These are phyloP conservation scores for Dyspetes luteomarginatus DNA, from an alignment of 2,888 invertebrate species.

Conservation along the genomic window DNA sequence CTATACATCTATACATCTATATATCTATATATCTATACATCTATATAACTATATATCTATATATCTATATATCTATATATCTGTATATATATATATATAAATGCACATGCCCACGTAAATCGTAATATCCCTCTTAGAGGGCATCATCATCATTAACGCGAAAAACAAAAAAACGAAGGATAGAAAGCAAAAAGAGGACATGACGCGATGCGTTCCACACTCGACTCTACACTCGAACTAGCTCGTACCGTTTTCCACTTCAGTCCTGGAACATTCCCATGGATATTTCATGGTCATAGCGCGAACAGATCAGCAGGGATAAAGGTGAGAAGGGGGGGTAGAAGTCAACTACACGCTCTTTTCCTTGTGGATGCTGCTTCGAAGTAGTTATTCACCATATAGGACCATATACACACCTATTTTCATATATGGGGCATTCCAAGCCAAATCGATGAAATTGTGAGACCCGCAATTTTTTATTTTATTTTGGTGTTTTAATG, in stretches of 20 bases:
- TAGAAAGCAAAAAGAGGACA: constrained; percentile 29
- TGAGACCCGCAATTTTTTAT: too few species aligned
- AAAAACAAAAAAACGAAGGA: not conserved
- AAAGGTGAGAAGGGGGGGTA: not conserved
- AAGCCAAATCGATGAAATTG: too few species aligned
- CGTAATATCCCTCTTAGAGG: not conserved
- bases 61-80: too few species aligned
- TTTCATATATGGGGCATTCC: too few species aligned
- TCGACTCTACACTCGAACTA: constrained; percentile 21
- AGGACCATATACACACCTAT: not conserved
- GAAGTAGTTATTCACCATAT: not conserved
- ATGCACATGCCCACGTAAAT: not conserved
- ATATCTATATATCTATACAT: too few species aligned
- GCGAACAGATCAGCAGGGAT: constrained; percentile 4
- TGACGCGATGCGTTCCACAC: constrained; percentile 28
- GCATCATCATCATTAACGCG: constrained; percentile 27
- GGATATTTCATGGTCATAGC: constrained; percentile 38
- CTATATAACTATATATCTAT: not conserved
- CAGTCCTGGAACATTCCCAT: constrained; percentile 6
- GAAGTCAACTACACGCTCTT: not conserved
- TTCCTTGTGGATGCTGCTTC: not conserved
- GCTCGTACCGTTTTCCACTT: constrained; percentile 19
- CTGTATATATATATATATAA: not conserved
- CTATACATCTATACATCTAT: too few species aligned
- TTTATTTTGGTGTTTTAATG: too few species aligned